Evolutionary conservation across 2,888 invertebrate species (phyloP), one percentile per base, ranked within the genome.

Genomic region (Hypselothyrea guttata): DNA sequence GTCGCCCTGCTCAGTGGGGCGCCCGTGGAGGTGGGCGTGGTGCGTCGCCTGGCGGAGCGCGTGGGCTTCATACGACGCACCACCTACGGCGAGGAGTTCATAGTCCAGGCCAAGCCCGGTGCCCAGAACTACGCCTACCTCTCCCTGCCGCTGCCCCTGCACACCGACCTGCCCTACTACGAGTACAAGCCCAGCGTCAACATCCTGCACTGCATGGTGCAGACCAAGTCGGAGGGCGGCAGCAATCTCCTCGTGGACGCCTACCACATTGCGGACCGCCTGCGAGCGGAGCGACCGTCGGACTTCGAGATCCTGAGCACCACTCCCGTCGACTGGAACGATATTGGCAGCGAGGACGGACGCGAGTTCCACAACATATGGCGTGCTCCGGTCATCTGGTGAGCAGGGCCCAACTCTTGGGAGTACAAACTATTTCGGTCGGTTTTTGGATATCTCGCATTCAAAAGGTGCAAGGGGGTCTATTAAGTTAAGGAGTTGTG

Each of bases 121-220:
- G 94, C 95, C 0, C 93, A 92, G 71, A 95, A 95, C 84, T 93
- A 94, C 40, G 95, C 95, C 0, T 95, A 95, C 79, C 91, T 94
- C 28, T 92, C 93, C 0, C 92, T 91, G 59, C 92, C 92, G 38
- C 90, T 95, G 44, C 94, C 94, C 59, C 90, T 95, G 81, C 95
- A 95, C 82, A 93, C 93, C 0, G 95, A 95, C 86, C 90, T 95
- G 53, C 95, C 95, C 0, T 95, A 95, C 84, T 94, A 95, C 79
- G 92, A 94, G 70, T 94, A 95, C 84, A 93, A 93, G 63, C 95
- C 95, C 0, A 94, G 95, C 71, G 93, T 92, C 0, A 94, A 94
- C 87, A 88, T 95, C 73, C 90, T 95, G 7, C 95, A 95, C 86
- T 95, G 94, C 87, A 87, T 94, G 7, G 92, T 92, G 8, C 94